These are phyloP conservation scores for Manacus vitellinus DNA, from an alignment of 2,113 vertebrate species.

Conservation along the genomic window DNA sequence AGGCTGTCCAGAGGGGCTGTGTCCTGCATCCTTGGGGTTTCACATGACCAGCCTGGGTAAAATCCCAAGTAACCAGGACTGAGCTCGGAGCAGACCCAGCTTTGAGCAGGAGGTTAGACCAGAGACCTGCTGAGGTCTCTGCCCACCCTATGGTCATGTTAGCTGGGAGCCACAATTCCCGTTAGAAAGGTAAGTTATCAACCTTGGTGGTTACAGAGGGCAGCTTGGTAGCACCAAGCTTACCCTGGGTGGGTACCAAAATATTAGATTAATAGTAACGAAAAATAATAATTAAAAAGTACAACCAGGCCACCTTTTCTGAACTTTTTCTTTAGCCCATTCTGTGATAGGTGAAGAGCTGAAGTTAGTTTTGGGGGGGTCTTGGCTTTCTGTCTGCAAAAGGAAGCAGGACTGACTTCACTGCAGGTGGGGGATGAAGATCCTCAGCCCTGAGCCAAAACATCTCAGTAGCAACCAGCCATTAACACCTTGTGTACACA, in stretches of 20 bases:
- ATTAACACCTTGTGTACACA: not conserved
- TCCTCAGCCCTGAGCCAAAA: not conserved
- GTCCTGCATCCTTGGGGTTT: not conserved
- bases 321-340: not conserved
- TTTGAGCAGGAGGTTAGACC: not conserved
- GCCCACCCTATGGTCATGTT: accelerated
- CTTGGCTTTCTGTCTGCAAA: not conserved
- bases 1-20: not conserved
- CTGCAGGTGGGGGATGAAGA: not conserved
- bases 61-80: not conserved
- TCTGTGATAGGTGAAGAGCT: not conserved
- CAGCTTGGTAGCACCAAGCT: not conserved
- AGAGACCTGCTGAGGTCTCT: not conserved
- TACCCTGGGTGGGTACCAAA: not conserved
- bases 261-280: not conserved
- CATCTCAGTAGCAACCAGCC: not conserved
- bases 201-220: not conserved
- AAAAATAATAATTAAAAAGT: not conserved
- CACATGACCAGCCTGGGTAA: not conserved
- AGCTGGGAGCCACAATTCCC: not conserved
- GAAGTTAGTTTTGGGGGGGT: not conserved
- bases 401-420: slow-evolving; percentile 26
- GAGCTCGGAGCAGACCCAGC: not conserved
- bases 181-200: not conserved
- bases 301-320: not conserved